Base-by-base conservation (phyloP, 2,888 invertebrate species). In the Gerosis bhagava region DNA sequence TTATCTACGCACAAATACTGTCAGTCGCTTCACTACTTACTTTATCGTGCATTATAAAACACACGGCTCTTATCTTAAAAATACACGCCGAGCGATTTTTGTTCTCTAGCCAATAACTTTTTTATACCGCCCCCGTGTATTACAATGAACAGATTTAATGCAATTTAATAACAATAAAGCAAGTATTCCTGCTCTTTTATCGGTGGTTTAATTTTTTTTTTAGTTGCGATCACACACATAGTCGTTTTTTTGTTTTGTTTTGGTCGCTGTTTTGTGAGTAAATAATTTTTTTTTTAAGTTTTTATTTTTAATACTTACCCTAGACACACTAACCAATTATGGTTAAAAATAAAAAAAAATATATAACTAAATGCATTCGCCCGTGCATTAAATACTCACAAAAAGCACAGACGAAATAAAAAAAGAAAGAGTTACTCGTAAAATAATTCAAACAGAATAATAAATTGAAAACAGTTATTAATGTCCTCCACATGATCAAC, bases 131-230 rank as follows among this genome's bases (percentile, higher is more conserved):
- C 39, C 39, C 22, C 37, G 37, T 25, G 21, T 32, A 11, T 10
- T 24, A 34, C 39, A 34, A 34, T 37, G 31, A 21, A 15, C 7
- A 21, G 39, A 26, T 82, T 81, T 83, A 84, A 83, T 83, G 74
- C 81, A 77, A 84, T 83, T 83, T 82, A 65, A 56, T 70, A 74
- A 79, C 80, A 83, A 83, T 78, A 63, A 62, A 64, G 51, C 51
- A 54, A 66, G 59, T 70, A 69, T 78, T 73, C 75, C 26, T 34
- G 34, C 19, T 26, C 19, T 16, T 46, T 26, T 41, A 41, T 41
- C 7, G 19, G 19, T 19, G n/a, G 36, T 29, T 29, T 42, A 25
- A 13, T 22, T 10, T 24, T n/a, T 36, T 44, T 43, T 34, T 17
- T 31, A 34, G 36, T 16, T 12, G 16, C 12, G 37, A 45, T 31